These are phyloP conservation scores for Heliconius himera DNA, from an alignment of 1,140 invertebrate genomes.

Conservation along the genomic window DNA sequence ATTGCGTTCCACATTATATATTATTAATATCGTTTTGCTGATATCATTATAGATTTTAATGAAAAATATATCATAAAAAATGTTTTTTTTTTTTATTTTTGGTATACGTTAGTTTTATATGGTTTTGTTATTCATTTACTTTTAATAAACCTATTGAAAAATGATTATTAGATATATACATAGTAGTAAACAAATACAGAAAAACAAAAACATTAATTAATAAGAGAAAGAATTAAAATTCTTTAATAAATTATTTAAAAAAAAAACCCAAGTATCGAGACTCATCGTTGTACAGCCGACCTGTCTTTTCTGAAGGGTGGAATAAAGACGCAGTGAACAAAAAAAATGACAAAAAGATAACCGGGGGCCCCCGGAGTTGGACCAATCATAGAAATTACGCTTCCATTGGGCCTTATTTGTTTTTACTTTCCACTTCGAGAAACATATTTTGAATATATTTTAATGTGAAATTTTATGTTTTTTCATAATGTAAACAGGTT, in stretches of 20 bases:
- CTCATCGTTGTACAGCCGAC: conserved; percentile 27
- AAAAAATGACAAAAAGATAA: conserved; percentile 76
- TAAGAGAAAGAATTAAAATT: too few relatives aligned
- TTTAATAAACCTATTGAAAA: neutral
- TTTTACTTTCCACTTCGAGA: conserved; percentile 23
- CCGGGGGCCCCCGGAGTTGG: conserved; percentile 51
- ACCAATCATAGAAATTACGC: conserved; percentile 75
- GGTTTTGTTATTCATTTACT: neutral
- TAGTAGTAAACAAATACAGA: too few relatives aligned
- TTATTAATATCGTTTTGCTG: neutral
- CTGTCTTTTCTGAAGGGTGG: conserved; percentile 72
- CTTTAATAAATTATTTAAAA: neutral
- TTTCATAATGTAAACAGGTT: neutral
- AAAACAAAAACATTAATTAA: too few relatives aligned
- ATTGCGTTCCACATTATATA: neutral
- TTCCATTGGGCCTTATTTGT: conserved; percentile 41
- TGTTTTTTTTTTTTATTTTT: neutral
- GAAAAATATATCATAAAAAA: neutral
- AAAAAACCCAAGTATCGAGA: conserved; percentile 56
- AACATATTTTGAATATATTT: conserved; percentile 27
- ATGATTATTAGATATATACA: neutral
- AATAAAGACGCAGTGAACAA: conserved; percentile 70
- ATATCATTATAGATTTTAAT: too few relatives aligned
- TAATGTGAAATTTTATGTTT: neutral
- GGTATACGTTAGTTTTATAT: too few relatives aligned